phyloP scores from a whole-genome alignment of 2,888 invertebrate species.

The Xylota sylvarum region DNA sequence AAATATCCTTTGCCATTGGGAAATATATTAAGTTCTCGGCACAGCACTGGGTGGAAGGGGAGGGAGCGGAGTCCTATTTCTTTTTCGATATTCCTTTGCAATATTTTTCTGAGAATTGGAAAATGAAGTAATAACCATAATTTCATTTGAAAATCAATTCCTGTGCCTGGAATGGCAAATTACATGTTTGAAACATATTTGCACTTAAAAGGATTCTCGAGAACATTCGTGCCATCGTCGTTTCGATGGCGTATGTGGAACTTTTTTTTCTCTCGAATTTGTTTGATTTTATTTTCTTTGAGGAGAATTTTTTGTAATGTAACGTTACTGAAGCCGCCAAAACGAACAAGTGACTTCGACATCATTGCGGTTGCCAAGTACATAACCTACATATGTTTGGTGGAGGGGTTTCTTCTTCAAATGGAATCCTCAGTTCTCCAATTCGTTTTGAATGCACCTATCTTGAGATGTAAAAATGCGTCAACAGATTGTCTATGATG shows the following conservation, averaged over 20 bases:
- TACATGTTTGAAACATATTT: conserved; percentile 23
- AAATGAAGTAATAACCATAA: conserved; percentile 46
- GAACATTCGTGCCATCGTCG: not conserved
- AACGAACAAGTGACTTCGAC: not conserved
- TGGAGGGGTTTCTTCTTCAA: not conserved
- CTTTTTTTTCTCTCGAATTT: not conserved
- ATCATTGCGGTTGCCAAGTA: not conserved
- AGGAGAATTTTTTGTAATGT: not conserved
- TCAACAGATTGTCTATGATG: too few relatives aligned
- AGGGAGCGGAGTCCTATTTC: not conserved
- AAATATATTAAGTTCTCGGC: conserved; percentile 1
- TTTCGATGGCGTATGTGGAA: conserved; percentile 26
- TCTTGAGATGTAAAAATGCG: not conserved
- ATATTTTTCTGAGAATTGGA: conserved; percentile 11
- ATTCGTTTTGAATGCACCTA: not conserved
- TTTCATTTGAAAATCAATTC: conserved; percentile 49
- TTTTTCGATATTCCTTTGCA: conserved; percentile 10
- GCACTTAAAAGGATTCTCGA: conserved; percentile 41
- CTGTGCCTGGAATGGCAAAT: conserved; percentile 1
- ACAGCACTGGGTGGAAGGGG: not conserved
- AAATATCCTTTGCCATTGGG: conserved; percentile 25
- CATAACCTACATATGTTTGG: not conserved
- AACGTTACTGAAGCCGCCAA: not conserved
- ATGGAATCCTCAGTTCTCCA: not conserved
- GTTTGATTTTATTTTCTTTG: not conserved